These are phyloP conservation scores for Drosophila antonietae DNA, from an alignment of 2,888 invertebrate species.

Conservation along the genomic window DNA sequence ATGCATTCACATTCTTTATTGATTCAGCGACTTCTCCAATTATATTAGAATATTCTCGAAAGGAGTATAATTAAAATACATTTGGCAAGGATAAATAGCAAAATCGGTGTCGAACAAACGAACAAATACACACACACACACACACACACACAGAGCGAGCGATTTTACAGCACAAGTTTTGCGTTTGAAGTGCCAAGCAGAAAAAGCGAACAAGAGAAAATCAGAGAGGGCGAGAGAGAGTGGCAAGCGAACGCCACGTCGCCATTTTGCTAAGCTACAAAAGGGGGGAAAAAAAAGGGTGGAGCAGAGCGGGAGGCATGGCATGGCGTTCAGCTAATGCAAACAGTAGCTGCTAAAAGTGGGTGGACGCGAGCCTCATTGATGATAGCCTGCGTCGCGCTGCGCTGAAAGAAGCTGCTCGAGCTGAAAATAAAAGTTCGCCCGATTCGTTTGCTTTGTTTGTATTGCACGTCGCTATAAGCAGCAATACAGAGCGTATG, in stretches of 20 bases:
- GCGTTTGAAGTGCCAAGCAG: slow-evolving; percentile 22
- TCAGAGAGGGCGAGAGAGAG: neutral
- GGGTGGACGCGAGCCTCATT: slow-evolving; percentile 29
- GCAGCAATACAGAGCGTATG: slow-evolving; percentile 47
- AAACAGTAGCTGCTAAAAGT: slow-evolving; percentile 32
- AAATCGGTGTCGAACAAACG: slow-evolving; percentile 34
- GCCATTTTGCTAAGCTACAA: slow-evolving; percentile 39
- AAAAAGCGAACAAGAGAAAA: neutral
- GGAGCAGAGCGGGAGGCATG: slow-evolving; percentile 2
- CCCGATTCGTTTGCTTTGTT: slow-evolving; percentile 35
- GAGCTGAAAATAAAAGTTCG: slow-evolving; percentile 54
- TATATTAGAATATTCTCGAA: neutral
- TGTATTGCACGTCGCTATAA: slow-evolving; percentile 63
- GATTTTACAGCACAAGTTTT: slow-evolving; percentile 29
- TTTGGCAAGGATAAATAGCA: slow-evolving; percentile 5
- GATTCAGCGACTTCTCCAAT: too few relatives aligned
- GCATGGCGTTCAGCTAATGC: slow-evolving; percentile 40
- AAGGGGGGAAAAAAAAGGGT: slow-evolving; percentile 24
- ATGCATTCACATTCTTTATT: neutral
- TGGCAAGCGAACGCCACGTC: slow-evolving; percentile 16
- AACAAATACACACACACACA: slow-evolving; percentile 22
- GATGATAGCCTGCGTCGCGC: slow-evolving; percentile 36
- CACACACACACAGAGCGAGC: slow-evolving; percentile 10
- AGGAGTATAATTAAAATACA: slow-evolving; percentile 10
- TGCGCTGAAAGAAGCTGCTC: slow-evolving; percentile 16